Base-by-base conservation (phyloP, 2,113 vertebrate species). In the Psittacula cyanocephala region DNA sequence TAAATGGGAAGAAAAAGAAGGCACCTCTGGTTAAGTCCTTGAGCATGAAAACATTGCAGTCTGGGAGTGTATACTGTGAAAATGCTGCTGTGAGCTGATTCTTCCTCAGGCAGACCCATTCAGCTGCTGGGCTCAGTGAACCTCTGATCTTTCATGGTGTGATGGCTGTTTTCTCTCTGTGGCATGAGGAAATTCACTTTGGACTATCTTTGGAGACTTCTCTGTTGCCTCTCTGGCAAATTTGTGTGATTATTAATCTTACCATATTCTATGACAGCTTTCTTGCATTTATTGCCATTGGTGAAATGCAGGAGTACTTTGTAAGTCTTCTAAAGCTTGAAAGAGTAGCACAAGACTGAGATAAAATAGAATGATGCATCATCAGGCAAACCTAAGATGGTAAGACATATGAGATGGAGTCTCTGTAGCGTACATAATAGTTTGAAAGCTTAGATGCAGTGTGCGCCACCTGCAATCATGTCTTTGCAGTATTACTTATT, bases 391-490 rank as follows among this genome's bases (percentile, higher is more conserved):
- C 53, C 27, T 59, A 86, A 83, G 75, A 18, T 83, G 82, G 81
- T 81, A 96, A 91, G 91, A 90, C 63, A 80, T 0, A 84, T 64
- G 50, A 86, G 64, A 87, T 64, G 90, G 85, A 91, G 46, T 93
- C 71, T 94, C 43, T 95, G 87, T 93, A 96, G 75, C 94, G 95
- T 95, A 94, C 90, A 78, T 94, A 96, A 97, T 75, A 91, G 82
- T 81, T 91, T 97, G 93, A 96, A 96, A 97, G 93, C 95, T 77
- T 86, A 86, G 85, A 90, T 83, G 79, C 85, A 81, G 75, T 44
- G 25, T 70, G 17, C 91, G 88, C 64, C 93, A 93, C 46, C 79
- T 60, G n/a, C 76, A 91, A 91, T 92, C 83, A 81, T 60, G 68
- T 89, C 85, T 91, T 85, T 62, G 50, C 47, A 74, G 20, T 90